phyloP scores from a whole-genome alignment of 2,888 invertebrate species.

The Hipparchia semele region DNA sequence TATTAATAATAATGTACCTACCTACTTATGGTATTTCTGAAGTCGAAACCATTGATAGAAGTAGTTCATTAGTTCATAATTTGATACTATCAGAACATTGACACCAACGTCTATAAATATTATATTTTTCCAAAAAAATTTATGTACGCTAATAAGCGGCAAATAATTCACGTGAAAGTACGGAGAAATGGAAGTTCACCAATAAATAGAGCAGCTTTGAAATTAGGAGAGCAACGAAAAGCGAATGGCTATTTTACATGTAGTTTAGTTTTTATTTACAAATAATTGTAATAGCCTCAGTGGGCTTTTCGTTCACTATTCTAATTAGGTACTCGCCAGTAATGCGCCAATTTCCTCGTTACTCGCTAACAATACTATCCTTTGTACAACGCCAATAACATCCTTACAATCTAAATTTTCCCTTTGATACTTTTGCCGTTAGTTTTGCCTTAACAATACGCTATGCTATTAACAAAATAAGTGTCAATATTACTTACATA shows the following conservation, averaged over 20 bases:
- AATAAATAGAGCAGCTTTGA: constrained; percentile 52
- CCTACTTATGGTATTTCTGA: constrained; percentile 29
- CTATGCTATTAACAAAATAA: constrained; percentile 79
- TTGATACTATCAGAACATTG: constrained; percentile 31
- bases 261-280: constrained; percentile 67
- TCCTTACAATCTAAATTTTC: constrained; percentile 70
- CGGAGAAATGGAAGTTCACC: constrained; percentile 45
- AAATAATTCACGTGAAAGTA: constrained; percentile 34
- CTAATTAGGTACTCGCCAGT: constrained; percentile 84
- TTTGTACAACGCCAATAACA: constrained; percentile 82
- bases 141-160: constrained; percentile 29
- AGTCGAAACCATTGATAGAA: constrained; percentile 27
- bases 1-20: background rate
- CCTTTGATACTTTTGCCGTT: constrained; percentile 75
- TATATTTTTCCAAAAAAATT: constrained; percentile 25
- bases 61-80: constrained; percentile 20
- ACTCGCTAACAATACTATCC: constrained; percentile 78
- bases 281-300: constrained; percentile 75
- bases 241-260: constrained; percentile 66
- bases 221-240: constrained; percentile 70
- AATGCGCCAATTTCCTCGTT: constrained; percentile 82
- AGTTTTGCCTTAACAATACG: constrained; percentile 69
- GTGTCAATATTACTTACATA: constrained; percentile 78
- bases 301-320: constrained; percentile 75
- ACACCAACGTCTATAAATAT: constrained; percentile 34